Evolutionary conservation across 2,797 vertebrate species (phyloP), one percentile per base, ranked within the genome.

Genomic region (Hoplostethus atlanticus): DNA sequence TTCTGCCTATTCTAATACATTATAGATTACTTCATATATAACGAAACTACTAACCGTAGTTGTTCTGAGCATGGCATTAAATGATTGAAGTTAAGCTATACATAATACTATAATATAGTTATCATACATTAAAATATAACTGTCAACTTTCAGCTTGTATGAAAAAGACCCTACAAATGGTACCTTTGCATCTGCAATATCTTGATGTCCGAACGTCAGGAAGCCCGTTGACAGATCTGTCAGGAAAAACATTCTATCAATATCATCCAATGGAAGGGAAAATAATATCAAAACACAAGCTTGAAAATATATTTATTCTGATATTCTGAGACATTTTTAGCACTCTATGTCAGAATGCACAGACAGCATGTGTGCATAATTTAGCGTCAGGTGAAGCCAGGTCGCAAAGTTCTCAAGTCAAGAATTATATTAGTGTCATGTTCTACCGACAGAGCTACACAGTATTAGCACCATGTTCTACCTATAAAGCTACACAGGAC

Each of bases 161-260:
- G 0, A 17, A 21, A 13, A 9, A 21, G 21, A 38, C 21, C 34
- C 0, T 4, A 34, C 64, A 58, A 51, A 31, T 4, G 16, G 7
- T 90, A 95, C 94, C 93, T 93, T 90, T 80, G 63, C 21, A 86
- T 95, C 92, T 89, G 94, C 77, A 11, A 51, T 44, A 5, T 92
- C 90, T 80, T 91, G 94, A 53, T 82, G 84, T 78, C 89, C 93
- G 76, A 91, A 92, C n/a, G 94, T 90, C 87, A 90, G 51, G 46
- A 93, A 77, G 40, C 94, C 95, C 77, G 88, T 30, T 64, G 95
- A 95, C 64, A 96, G 83, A 72, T 95, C 97, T 98, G 89, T 77
- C n/a, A 54, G 17, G 64, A 50, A 42, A 48, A 67, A 58, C 5
- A 28, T 10, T 11, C 3, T 3, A 51, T 67, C 42, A 54, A 21